A percentile compares a stretch with the other conserved stretches of the same genome.
phyloP scores from a whole-genome alignment of 2,797 vertebrate genomes.

The Peromyscus eremicus region DNA sequence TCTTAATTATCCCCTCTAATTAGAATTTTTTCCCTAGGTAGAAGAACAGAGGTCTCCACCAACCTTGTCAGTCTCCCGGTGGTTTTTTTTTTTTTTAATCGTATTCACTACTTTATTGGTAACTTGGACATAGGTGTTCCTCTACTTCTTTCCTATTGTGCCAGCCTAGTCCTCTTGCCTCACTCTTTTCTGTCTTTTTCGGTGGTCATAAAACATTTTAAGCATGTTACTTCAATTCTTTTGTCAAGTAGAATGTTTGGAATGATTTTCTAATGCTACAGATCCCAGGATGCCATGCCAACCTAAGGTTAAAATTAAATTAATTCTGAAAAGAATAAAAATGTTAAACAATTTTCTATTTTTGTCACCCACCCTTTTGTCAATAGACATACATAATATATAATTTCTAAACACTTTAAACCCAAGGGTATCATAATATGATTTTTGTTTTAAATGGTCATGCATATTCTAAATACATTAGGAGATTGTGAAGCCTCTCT shows the following conservation, averaged over 20 bases:
- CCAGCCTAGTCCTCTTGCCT: fast-evolving
- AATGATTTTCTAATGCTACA: background rate
- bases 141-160: fast-evolving
- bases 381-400: background rate
- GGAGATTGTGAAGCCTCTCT: fast-evolving
- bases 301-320: background rate
- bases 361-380: fast-evolving
- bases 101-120: fast-evolving
- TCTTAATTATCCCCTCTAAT: background rate
- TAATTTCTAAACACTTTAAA: background rate
- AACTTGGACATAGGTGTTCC: fast-evolving
- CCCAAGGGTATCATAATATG: fast-evolving
- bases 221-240: background rate
- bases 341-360: background rate
- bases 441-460: background rate
- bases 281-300: fast-evolving
- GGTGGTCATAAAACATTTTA: background rate
- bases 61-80: background rate
- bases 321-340: background rate
- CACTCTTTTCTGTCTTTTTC: background rate
- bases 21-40: background rate
- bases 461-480: background rate
- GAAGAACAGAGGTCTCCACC: background rate
- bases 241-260: background rate
- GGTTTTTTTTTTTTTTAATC: background rate